Evolutionary conservation across 2,797 vertebrate species (phyloP).

Genomic region (Xiphophorus birchmanni): DNA sequence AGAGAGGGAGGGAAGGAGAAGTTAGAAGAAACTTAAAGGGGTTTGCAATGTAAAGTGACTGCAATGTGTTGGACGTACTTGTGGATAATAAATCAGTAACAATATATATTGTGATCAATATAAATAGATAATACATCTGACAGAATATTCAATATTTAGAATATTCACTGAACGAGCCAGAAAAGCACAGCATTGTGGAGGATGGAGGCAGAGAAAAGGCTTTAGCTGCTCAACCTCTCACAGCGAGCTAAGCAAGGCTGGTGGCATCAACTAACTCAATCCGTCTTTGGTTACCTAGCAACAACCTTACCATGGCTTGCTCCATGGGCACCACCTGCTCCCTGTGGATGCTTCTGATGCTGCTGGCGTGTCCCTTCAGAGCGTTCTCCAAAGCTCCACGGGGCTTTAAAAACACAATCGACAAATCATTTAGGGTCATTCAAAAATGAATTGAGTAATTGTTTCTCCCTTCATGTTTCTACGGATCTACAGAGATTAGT

Average conservation of each 20-base stretch:
- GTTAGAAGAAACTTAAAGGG: background rate
- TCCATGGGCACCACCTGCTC: slow-evolving; percentile 88
- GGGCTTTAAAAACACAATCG: slow-evolving; percentile 76
- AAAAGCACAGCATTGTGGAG: no score
- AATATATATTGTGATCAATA: no score
- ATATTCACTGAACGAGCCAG: no score
- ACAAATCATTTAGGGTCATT: background rate
- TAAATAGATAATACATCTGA: no score
- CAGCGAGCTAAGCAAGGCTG: no score
- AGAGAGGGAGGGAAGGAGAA: slow-evolving; percentile 16
- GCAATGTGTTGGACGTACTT: background rate
- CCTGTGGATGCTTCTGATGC: slow-evolving; percentile 85
- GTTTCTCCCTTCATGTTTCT: background rate
- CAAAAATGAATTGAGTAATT: background rate
- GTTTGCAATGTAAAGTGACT: background rate
- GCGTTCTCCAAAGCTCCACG: slow-evolving; percentile 88
- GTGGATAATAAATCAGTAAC: no score
- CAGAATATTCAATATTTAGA: no score
- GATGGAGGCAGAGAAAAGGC: no score
- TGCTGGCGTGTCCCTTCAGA: slow-evolving; percentile 86
- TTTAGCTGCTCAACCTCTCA: no score
- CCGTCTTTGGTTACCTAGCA: no score
- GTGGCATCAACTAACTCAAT: no score
- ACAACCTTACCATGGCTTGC: slow-evolving; percentile 87
- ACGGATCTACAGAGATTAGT: background rate